A percentile compares a stretch with the other conserved stretches of the same genome.
These are phyloP conservation scores for Metaphire vulgaris DNA, from an alignment of 1,140 invertebrate species.

Conservation along the genomic window DNA sequence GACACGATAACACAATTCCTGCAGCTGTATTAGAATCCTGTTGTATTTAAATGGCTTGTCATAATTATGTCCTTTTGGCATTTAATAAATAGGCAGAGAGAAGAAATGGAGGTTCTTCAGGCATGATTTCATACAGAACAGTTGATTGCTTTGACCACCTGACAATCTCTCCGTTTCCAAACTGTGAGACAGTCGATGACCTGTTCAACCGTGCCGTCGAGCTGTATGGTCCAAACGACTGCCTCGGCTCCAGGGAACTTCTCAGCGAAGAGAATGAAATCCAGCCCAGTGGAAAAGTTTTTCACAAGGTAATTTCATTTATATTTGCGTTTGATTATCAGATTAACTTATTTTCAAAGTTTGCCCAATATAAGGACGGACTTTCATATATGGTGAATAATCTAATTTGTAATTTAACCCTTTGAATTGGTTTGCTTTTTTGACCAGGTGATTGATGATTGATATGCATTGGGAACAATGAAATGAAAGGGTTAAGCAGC, in stretches of 20 bases:
- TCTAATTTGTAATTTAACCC: neutral
- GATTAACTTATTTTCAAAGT: conserved; percentile 3
- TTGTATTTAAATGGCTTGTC: too few relatives aligned
- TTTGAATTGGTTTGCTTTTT: neutral
- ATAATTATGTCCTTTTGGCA: too few relatives aligned
- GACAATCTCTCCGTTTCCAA: conserved; percentile 53
- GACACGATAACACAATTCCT: too few relatives aligned
- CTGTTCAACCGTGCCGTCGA: conserved; percentile 67
- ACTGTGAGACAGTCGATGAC: conserved; percentile 78
- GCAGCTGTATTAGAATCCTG: too few relatives aligned
- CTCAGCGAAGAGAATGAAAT: conserved; percentile 86
- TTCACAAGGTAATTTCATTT: conserved; percentile 69
- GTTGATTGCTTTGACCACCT: conserved; percentile 37
- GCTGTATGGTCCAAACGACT: conserved; percentile 64
- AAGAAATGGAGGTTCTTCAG: conserved; percentile 32
- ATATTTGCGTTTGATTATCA: neutral
- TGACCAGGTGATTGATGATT: neutral
- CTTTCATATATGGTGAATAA: neutral
- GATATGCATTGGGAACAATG: neutral
- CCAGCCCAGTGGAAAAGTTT: conserved; percentile 85
- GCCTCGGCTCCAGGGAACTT: conserved; percentile 83
- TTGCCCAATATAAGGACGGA: neutral
- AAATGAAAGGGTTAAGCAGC: neutral
- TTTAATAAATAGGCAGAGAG: conserved; percentile 37
- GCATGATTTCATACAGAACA: conserved; percentile 38